These are phyloP conservation scores for Bhutanitis thaidina DNA, from an alignment of 2,888 invertebrate species.

Conservation along the genomic window DNA sequence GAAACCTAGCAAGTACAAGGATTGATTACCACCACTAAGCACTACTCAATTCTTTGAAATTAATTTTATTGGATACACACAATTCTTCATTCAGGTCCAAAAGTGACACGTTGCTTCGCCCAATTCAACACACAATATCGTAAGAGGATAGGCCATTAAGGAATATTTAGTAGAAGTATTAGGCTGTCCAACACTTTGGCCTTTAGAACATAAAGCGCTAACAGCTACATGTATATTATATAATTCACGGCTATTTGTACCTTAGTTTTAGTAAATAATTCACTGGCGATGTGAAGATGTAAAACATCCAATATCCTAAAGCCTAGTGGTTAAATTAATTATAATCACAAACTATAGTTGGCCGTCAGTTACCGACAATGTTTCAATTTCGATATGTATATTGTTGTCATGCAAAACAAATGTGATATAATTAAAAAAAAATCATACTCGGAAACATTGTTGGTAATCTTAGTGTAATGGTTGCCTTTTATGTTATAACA, in stretches of 20 bases:
- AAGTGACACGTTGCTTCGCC: neutral
- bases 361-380: neutral
- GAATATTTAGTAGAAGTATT: neutral
- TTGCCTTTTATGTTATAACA: neutral
- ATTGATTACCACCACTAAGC: slow-evolving; percentile 26
- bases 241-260: slow-evolving; percentile 60
- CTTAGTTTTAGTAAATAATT: slow-evolving; percentile 40
- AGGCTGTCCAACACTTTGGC: neutral
- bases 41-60: slow-evolving; percentile 11
- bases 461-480: neutral
- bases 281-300: slow-evolving; percentile 23
- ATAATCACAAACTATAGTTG: neutral
- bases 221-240: slow-evolving; percentile 34
- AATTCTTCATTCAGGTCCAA: neutral
- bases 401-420: neutral
- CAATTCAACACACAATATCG: neutral
- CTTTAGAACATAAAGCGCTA: slow-evolving; percentile 38
- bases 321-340: neutral
- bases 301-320: neutral
- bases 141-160: neutral
- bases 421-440: neutral
- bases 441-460: neutral
- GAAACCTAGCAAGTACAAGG: slow-evolving; percentile 51
- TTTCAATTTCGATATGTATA: slow-evolving; percentile 48
- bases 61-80: slow-evolving; percentile 3